Evolutionary conservation across 2,113 vertebrate species (phyloP), one percentile per base, ranked within the genome.

Genomic region (Nycticryphes semicollaris): DNA sequence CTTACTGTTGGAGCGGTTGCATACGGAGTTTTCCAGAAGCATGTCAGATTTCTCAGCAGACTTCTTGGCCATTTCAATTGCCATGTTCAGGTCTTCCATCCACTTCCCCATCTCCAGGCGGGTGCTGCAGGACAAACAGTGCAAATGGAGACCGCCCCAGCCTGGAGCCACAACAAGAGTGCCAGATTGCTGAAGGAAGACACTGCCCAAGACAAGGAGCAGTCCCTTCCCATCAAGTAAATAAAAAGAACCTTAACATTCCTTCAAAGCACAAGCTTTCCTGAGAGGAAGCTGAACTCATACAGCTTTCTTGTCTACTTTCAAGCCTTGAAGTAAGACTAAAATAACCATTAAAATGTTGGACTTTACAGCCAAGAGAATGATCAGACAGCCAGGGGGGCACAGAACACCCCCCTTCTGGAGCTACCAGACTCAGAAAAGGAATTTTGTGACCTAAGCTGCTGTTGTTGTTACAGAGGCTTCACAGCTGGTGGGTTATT

Each of bases 71-170:
- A 98, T 97, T 72, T 99, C 98, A 9, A 99, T 99, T 1, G 99
- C 99, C 12, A 98, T 37, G 63, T 98, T 99, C 9, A 99, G 97
- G 90, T 99, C 99, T 30, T 98, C 98, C 83, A 99, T 98, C 99
- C 99, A 99, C 94, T 99, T 99, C 23, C 98, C 98, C 98, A 99
- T 99, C 96, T 99, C 99, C 93, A 99, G 96, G 70, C 97, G 99
- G 13, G 99, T 99, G 89, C 99, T 99, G 96, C 27, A 87, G 93
- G 84, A 80, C 15, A 85, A 75, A 79, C 1, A 13, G 33, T 14
- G 16, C 1, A 15, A 57, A 47, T 21, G 20, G 67, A 72, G 39
- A 84, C 28, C 12, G 30, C 6, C 9, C 7, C 79, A 77, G 35
- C 70, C 87, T 14, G 39, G 51, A 68, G 43, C 39, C 10, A 1